Evolutionary conservation across 2,797 vertebrate genomes (phyloP).

Genomic region (Sparus aurata): DNA sequence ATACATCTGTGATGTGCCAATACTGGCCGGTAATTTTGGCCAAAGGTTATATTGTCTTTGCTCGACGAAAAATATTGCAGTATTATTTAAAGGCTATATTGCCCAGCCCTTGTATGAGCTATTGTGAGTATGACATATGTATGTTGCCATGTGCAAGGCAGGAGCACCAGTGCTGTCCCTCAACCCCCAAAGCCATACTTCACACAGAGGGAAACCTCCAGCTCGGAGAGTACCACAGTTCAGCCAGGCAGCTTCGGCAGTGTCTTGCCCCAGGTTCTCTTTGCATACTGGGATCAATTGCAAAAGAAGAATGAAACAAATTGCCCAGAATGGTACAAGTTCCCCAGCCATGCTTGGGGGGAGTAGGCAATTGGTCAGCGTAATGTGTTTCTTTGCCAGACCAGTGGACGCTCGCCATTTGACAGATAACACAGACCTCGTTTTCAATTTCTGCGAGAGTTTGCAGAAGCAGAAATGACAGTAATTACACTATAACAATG

Average conservation of each 20-base stretch:
- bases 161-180: not conserved
- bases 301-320: conserved; percentile 80
- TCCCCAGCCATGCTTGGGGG: conserved; percentile 60
- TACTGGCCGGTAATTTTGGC: too few relatives aligned
- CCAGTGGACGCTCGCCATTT: conserved; percentile 66
- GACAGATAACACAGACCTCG: conserved; percentile 69
- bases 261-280: conserved; percentile 69
- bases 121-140: conserved; percentile 2
- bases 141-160: conserved; percentile 10
- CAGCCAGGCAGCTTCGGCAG: conserved; percentile 51
- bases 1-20: too few relatives aligned
- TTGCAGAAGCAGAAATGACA: conserved; percentile 57
- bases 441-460: conserved; percentile 69
- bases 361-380: conserved; percentile 76
- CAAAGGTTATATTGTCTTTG: too few relatives aligned
- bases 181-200: conserved; percentile 24
- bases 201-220: conserved; percentile 34
- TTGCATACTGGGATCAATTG: conserved; percentile 80
- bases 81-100: too few relatives aligned
- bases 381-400: conserved; percentile 76
- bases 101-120: not conserved
- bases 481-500: conserved; percentile 71
- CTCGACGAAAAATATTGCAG: too few relatives aligned
- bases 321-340: conserved; percentile 79
- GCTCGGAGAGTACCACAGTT: conserved; percentile 33